These are phyloP conservation scores for Setophaga coronata DNA, from an alignment of 2,113 vertebrate species.

Conservation along the genomic window DNA sequence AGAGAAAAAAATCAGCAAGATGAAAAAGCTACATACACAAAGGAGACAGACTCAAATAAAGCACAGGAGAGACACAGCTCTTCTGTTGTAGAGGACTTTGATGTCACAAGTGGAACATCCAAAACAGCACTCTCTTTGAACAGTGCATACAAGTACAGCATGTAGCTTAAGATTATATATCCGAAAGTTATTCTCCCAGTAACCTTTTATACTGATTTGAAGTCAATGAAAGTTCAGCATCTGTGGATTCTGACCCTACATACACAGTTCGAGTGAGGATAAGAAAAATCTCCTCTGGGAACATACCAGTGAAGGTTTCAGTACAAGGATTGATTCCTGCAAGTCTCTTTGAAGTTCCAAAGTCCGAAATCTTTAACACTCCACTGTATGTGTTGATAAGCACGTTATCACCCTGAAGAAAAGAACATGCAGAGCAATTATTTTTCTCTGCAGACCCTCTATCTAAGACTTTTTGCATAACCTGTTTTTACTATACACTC, in stretches of 20 bases:
- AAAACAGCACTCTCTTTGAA: neutral
- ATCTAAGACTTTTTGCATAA: neutral
- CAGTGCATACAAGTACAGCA: neutral
- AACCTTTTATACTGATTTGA: neutral
- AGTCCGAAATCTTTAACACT: slow-evolving; percentile 98
- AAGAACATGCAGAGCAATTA: slow-evolving; percentile 38
- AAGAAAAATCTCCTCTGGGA: neutral
- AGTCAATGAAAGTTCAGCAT: neutral
- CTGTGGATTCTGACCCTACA: neutral
- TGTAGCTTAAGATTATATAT: neutral
- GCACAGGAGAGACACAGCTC: neutral
- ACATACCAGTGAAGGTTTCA: slow-evolving; percentile 96
- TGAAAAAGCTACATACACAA: neutral
- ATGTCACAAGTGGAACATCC: neutral
- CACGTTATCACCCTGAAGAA: slow-evolving; percentile 92
- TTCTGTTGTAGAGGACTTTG: neutral
- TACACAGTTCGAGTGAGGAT: neutral
- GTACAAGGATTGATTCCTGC: slow-evolving; percentile 98
- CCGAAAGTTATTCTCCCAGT: neutral
- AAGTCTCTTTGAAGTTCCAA: slow-evolving; percentile 96
- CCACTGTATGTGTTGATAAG: slow-evolving; percentile 99
- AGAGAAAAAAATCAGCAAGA: neutral
- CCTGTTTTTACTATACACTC: neutral
- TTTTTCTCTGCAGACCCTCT: neutral
- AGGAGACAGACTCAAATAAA: neutral